A percentile compares a stretch with the other conserved stretches of the same genome.
Conservation (phyloP, 2,113 vertebrate species). For the Oreochromis aureus region DNA sequence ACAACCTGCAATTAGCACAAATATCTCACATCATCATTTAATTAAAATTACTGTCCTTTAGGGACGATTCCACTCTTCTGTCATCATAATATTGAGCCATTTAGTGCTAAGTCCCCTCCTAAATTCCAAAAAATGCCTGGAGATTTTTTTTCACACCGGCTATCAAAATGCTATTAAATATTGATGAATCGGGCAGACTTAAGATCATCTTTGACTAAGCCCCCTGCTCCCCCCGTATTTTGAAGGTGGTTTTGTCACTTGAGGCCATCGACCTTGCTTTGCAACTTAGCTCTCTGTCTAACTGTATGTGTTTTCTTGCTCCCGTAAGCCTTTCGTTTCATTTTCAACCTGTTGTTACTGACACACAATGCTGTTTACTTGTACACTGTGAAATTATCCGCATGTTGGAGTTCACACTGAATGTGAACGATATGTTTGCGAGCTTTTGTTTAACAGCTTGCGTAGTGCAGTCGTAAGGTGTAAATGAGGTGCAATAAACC, state of each 20-base stretch:
- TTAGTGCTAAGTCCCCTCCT: not conserved
- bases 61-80: not conserved
- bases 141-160: not conserved
- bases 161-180: slow-evolving; percentile 17
- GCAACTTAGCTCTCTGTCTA: not conserved
- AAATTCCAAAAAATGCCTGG: not conserved
- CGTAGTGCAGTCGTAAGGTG: not conserved
- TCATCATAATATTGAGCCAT: not conserved
- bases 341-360: not conserved
- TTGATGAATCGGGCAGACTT: not conserved
- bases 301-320: not conserved
- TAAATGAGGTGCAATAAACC: not conserved
- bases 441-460: not conserved
- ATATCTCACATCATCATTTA: slow-evolving; percentile 12
- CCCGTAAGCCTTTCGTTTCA: not conserved
- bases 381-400: not conserved
- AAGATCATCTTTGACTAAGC: not conserved
- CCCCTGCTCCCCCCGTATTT: not conserved
- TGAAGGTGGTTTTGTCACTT: not conserved
- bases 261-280: not conserved
- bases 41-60: not conserved
- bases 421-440: not conserved
- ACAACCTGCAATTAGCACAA: slow-evolving; percentile 7
- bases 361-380: not conserved
- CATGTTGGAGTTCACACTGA: not conserved